Evolutionary conservation across 2,888 invertebrate genomes (phyloP).

Genomic region (Gonocerus acuteangulatus): DNA sequence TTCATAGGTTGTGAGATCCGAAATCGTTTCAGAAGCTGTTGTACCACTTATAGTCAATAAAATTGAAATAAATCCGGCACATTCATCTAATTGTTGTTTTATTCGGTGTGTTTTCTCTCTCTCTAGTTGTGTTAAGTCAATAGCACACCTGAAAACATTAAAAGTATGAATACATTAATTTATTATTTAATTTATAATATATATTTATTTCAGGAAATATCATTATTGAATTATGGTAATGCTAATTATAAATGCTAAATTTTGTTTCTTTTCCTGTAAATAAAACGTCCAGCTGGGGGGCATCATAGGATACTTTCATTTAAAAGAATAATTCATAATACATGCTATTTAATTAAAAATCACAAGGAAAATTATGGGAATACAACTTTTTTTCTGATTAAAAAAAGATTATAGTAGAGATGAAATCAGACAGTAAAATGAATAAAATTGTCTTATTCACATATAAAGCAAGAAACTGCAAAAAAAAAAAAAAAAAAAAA

Average conservation of each 20-base stretch:
- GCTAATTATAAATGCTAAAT: neutral
- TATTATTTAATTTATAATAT: neutral
- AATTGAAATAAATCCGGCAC: constrained; percentile 66
- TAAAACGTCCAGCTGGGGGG: too few relatives aligned
- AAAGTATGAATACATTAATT: neutral
- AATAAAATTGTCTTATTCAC: too few relatives aligned
- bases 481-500: too few relatives aligned
- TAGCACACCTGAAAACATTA: constrained; percentile 49
- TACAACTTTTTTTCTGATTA: neutral
- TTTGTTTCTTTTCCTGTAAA: too few relatives aligned
- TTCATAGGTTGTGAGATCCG: constrained; percentile 77
- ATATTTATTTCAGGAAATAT: neutral
- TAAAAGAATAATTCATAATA: too few relatives aligned
- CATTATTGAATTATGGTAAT: neutral
- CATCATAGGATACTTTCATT: too few relatives aligned
- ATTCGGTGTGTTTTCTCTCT: constrained; percentile 86
- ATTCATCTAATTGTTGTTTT: constrained; percentile 82
- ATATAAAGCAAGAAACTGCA: too few relatives aligned
- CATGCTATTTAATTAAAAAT: too few relatives aligned
- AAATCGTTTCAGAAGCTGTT: constrained; percentile 84
- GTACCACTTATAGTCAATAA: constrained; percentile 92
- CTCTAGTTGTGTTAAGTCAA: constrained; percentile 76
- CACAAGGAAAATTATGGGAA: neutral
- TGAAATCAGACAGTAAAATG: too few relatives aligned
- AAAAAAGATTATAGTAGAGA: too few relatives aligned